Conservation (phyloP, 2,113 vertebrate species). For the Dryoscopus gambensis region DNA sequence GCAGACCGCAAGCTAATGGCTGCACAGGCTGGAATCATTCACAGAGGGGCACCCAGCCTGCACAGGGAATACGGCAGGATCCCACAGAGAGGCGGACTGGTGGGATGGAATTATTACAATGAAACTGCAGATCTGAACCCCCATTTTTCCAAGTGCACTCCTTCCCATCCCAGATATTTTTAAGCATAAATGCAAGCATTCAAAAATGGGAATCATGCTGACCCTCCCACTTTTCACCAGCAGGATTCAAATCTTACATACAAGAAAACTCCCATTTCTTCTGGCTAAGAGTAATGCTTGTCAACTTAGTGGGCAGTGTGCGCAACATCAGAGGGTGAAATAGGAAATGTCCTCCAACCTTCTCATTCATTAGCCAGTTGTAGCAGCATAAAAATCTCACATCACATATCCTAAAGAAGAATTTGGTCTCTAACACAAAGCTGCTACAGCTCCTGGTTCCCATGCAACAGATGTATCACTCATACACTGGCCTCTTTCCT, state of each 20-base stretch:
- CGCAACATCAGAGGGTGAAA: background rate
- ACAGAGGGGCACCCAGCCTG: background rate
- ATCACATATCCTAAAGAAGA: background rate
- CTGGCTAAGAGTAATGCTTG: background rate
- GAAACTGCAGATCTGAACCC: background rate
- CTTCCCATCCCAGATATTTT: background rate
- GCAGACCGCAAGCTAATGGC: background rate
- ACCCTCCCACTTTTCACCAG: background rate
- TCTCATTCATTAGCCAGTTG: background rate
- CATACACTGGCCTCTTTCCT: background rate
- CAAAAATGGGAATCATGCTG: background rate
- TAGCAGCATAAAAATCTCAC: background rate
- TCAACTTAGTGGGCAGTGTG: background rate
- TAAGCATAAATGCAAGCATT: background rate
- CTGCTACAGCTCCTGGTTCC: background rate
- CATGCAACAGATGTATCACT: background rate
- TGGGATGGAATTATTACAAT: background rate
- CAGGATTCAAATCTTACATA: background rate
- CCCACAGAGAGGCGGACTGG: background rate
- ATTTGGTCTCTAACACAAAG: background rate
- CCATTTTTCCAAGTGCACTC: background rate
- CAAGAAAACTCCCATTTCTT: background rate
- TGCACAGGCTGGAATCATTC: background rate
- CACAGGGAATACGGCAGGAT: background rate
- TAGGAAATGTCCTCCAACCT: background rate